Evolutionary conservation across 2,888 invertebrate genomes (phyloP), one percentile per base, ranked within the genome.

Genomic region (Crocallis elinguaria): DNA sequence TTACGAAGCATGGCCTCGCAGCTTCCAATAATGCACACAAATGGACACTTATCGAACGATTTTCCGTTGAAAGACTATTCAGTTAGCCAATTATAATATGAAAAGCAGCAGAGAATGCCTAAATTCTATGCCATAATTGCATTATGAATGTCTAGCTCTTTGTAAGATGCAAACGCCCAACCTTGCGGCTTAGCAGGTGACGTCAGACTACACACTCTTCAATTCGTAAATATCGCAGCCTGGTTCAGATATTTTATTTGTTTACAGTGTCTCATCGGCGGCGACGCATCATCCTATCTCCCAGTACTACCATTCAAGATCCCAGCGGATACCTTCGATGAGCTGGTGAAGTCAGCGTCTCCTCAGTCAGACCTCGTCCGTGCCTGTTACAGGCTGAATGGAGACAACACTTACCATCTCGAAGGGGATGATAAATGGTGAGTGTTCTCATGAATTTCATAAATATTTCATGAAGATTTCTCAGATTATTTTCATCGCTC

Each of bases 391-490:
- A 71, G 79, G 33, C 69, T 83, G 0, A 79, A 84, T 12, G 82
- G 69, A 0, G 85, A 87, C 49, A 82, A 83, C 1, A 53, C 41
- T 41, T 90, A 87, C 59, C 83, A 86, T 54, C 72, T 91, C 6
- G 85, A 88, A 35, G 83, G 82, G 1, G 87, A 88, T 48, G 82
- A 86, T 39, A 86, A 88, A 66, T 91, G 90, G 90, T 91, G 65
- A 78, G 79, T 16, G 32, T 30, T 5, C 33, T 50, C 43, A 23
- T 50, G 37, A 43, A 43, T 50, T 44, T 37, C 33, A 50, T 49
- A 29, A 42, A 49, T 49, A 43, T 33, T 57, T 49, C 39, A 36
- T 50, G 37, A 39, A 46, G 25, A 43, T 43, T 43, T 39, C 13
- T 39, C 23, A 16, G 54, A 49, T 41, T 49, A 48, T 55, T 48